Conservation (phyloP, 2,888 invertebrate species). For the Diaperis boleti region DNA sequence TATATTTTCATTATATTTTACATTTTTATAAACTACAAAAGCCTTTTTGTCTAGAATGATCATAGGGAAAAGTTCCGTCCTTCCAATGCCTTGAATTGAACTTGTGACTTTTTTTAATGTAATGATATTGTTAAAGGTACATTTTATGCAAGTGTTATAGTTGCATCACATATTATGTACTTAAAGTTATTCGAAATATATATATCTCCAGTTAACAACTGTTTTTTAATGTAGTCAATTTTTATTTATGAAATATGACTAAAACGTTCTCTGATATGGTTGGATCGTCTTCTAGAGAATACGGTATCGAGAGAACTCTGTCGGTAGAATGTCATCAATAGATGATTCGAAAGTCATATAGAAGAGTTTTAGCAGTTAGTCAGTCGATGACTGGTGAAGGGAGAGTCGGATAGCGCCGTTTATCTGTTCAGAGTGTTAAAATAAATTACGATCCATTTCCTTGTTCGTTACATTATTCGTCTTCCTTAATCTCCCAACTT, state of each 20-base stretch:
- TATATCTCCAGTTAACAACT: slow-evolving; percentile 59
- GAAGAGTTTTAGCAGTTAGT: no score
- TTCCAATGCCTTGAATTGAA: slow-evolving; percentile 42
- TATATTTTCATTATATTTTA: slow-evolving; percentile 29
- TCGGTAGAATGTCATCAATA: no score
- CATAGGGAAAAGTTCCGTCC: slow-evolving; percentile 44
- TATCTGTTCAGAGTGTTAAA: no score
- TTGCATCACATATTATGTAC: slow-evolving; percentile 59
- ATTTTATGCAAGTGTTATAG: slow-evolving; percentile 54
- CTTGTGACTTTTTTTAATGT: slow-evolving; percentile 38
- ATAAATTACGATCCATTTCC: no score
- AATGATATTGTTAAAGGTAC: slow-evolving; percentile 50
- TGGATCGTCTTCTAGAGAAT: no score
- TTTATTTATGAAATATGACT: slow-evolving; percentile 21
- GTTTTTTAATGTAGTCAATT: slow-evolving; percentile 23
- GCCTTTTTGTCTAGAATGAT: slow-evolving; percentile 27
- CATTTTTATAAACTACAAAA: slow-evolving; percentile 34
- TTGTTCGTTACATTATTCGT: no score
- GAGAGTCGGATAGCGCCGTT: no score
- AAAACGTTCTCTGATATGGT: no score
- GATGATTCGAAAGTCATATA: no score
- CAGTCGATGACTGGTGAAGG: no score
- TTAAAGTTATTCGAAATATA: slow-evolving; percentile 61
- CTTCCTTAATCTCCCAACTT: no score
- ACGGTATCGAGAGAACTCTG: no score